Base-by-base conservation (phyloP, 2,113 vertebrate genomes). In the Baryphthengus martii region DNA sequence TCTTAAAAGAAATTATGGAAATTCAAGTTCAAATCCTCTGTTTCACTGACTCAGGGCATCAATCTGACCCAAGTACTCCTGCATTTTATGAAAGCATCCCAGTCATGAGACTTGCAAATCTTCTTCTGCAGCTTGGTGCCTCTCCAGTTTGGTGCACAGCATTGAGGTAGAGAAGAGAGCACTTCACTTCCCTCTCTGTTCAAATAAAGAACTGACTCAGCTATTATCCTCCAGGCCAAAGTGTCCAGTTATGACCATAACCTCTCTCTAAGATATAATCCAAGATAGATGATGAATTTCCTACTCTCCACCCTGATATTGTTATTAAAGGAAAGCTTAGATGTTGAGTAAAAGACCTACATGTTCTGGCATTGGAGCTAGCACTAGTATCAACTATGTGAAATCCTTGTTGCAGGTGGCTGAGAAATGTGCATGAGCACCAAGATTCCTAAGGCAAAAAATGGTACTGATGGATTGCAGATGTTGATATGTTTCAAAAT, bases 141-240 rank as follows among this genome's bases (percentile, higher is more conserved):
- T 53, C 29, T 29, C 16, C 77, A 58, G 59, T n/a, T 31, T 6
- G 12, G 3, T 28, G 7, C 11, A 10, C 37, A 58, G 26, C 17
- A 21, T 9, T 29, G 61, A 0, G 0, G 1, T 2, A 4, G n/a
- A 14, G n/a, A 68, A 53, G 6, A 75, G 31, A 7, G 56, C 24
- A 4, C 67, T 66, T 59, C 1, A 1, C 11, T 55, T 68, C 14
- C 0, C 44, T 5, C 10, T 4, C 67, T 42, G 62, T 10, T 55
- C 89, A 40, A 39, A 42, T 14, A 31, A 49, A 85, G 15, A 76
- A 44, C 50, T 12, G 56, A n/a, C 44, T 58, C 91, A 37, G 39
- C 23, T 42, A 4, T 72, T 44, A 50, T 33, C 67, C 20, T 65
- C 35, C 44, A 25, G 35, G 7, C 33, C 62, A 26, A 50, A 65